Evolutionary conservation across 2,113 vertebrate species (phyloP).

Genomic region (Cyanoramphus novaezelandiae): DNA sequence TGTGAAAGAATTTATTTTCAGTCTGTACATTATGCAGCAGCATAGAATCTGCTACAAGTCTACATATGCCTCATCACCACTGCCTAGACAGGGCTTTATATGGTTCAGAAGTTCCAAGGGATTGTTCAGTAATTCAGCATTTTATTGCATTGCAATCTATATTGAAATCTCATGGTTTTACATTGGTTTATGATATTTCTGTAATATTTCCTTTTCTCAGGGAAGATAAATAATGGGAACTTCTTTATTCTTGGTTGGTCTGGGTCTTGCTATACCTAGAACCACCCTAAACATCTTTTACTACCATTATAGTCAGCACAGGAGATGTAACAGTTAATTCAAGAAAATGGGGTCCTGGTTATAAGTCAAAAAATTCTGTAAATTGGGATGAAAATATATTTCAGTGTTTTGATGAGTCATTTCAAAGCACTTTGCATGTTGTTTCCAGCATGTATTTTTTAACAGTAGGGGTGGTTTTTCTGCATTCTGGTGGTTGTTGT

Average conservation of each 20-base stretch:
- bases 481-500: neutral
- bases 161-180: neutral
- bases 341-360: neutral
- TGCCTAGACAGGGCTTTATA: neutral
- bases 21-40: neutral
- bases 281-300: neutral
- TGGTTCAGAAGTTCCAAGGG: neutral
- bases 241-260: neutral
- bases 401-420: neutral
- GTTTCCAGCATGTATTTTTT: neutral
- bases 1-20: neutral
- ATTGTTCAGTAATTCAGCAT: neutral
- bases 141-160: neutral
- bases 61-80: neutral
- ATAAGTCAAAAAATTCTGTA: neutral
- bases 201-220: neutral
- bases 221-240: neutral
- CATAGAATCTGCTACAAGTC: neutral
- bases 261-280: neutral
- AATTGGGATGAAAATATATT: neutral
- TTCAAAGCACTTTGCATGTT: neutral
- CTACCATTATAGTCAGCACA: neutral
- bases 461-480: fast-evolving
- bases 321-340: neutral
- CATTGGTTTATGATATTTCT: neutral